Evolutionary conservation across 2,113 vertebrate species (phyloP), one percentile per base, ranked within the genome.

Genomic region (Microcebus tavaratra): DNA sequence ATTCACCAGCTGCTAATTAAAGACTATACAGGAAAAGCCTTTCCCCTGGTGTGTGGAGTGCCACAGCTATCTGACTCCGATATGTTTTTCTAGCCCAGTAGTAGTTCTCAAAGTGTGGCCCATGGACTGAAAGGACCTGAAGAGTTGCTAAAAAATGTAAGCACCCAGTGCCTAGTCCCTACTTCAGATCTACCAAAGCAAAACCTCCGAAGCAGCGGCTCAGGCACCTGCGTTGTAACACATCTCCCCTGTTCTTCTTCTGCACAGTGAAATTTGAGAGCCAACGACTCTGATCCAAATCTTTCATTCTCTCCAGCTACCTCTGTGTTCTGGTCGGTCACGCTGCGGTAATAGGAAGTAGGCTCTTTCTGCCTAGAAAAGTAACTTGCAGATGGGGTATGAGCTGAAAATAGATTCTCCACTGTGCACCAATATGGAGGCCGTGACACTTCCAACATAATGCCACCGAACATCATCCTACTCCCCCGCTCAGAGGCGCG

Each of bases 351-450:
- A 88, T 10, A 63, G 18, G 80, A 96, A 84, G 31, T 76, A 45
- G 48, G 48, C 27, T 76, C 23, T 59, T 79, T 94, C 67, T 91
- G 63, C 76, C 81, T 88, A 67, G 76, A 96, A 92, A 78, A 78
- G 29, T 79, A 94, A 79, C 42, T 80, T 67, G 50, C 73, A 91
- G 67, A 59, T 27, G 80, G 79, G 8, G 57, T n/a, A 4, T 21
- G 25, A 87, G 79, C 93, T 50, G 87, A 86, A 98, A 91, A 89
- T 80, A 93, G 55, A 89, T 53, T 87, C 68, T 95, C 25, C 63
- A 14, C 1, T 36, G 68, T 70, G 57, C 55, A 91, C 89, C 73
- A 70, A 80, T 12, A 65, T 2, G 15, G 73, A 97, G 63, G 57
- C 68, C 48, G 0, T 29, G 48, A 53, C 70, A 80, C 73, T 72